Base-by-base conservation (phyloP, 2,113 vertebrate species). In the Petrocephalus microphthalmus region DNA sequence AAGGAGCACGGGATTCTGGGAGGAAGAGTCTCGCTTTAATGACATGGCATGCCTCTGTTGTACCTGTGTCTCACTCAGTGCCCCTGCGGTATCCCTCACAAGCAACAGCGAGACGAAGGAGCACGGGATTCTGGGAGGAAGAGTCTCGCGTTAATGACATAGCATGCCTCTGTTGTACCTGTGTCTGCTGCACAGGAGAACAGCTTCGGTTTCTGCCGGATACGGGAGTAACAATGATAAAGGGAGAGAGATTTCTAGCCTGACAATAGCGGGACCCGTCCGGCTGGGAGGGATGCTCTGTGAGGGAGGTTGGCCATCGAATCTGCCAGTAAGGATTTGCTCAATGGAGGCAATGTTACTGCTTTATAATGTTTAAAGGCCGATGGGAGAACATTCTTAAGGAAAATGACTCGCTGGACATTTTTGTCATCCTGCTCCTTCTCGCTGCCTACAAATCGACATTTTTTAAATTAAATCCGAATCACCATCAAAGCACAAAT, bases 1-100 rank as follows among this genome's bases (percentile, higher is more conserved):
- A 60, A 88, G 90, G 90, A 93, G 93, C 93, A 91, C 87, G 85
- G 51, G 52, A 87, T 37, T 86, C 37, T 88, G 84, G 51, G 90
- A 89, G 89, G 3, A 67, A 87, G 86, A 87, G 2, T 88, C 88
- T 71, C 89, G 54, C 64, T 88, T 51, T 2, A 19, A 29, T 17
- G 29, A 56, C 67, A 22, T 17, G 88, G 92, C 91, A 15, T 91
- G 71, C 78, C 89, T 86, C 89, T 87, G 89, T n/a, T n/a, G n/a
- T n/a, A n/a, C n/a, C n/a, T n/a, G n/a, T n/a, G n/a, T n/a, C n/a
- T n/a, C n/a, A n/a, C n/a, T n/a, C n/a, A n/a, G n/a, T n/a, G n/a
- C n/a, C n/a, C n/a, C n/a, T n/a, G n/a, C n/a, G n/a, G 88, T 89
- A 84, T 87, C 84, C 91, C 87, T 85, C 74, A 71, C 84, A 19